These are phyloP conservation scores for Thymelicus sylvestris DNA, from an alignment of 2,888 invertebrate genomes.

Conservation along the genomic window DNA sequence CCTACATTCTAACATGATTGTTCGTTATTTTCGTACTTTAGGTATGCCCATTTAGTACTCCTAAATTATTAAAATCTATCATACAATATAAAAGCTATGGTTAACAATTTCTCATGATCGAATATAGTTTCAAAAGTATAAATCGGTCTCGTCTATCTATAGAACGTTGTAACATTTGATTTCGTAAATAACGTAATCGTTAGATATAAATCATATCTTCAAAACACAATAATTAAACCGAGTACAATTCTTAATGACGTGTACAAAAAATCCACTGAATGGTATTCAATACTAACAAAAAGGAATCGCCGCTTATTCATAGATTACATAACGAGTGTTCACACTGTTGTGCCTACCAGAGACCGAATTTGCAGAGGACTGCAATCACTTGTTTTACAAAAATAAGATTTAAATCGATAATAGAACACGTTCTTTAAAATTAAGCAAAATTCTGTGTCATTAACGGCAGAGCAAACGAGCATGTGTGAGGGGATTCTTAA, in stretches of 20 bases:
- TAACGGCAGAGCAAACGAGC: no score
- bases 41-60: no score
- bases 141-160: neutral
- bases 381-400: no score
- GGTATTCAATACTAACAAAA: conserved; percentile 57
- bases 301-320: conserved; percentile 45
- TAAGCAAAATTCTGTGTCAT: no score
- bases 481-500: no score
- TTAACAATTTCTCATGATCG: conserved; percentile 1
- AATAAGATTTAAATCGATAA: no score
- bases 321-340: conserved; percentile 41
- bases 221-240: conserved; percentile 66
- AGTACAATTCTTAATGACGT: conserved; percentile 72
- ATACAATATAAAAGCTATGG: no score
- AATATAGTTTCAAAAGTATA: neutral
- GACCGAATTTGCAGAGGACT: neutral
- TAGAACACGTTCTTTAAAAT: no score
- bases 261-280: conserved; percentile 64
- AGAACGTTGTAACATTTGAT: conserved; percentile 14
- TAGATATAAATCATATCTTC: conserved; percentile 55
- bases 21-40: no score
- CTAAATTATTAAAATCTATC: no score
- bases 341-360: conserved; percentile 11
- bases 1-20: no score
- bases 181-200: conserved; percentile 46